These are phyloP conservation scores for Calyptommatus sinebrachiatus DNA, from an alignment of 2,113 vertebrate genomes.

Conservation along the genomic window DNA sequence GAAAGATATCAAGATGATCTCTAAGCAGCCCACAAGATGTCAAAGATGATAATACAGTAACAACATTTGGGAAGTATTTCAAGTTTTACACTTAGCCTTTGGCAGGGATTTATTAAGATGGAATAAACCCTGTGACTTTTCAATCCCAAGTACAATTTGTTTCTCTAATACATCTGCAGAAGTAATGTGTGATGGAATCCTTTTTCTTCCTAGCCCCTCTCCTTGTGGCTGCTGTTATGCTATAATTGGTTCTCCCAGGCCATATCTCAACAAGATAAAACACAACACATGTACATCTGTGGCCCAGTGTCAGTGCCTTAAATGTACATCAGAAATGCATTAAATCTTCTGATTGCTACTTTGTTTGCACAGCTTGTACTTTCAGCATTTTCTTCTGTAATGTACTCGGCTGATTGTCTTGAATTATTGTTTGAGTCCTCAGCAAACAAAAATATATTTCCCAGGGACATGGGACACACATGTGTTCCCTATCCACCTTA, in stretches of 20 bases:
- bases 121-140: constrained; percentile 98
- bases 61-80: constrained; percentile 86
- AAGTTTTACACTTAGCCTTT: constrained; percentile 91
- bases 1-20: constrained; percentile 61
- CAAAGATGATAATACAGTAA: constrained; percentile 93
- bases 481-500: constrained; percentile 48
- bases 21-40: constrained; percentile 78
- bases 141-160: constrained; percentile 99
- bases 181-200: constrained; percentile 94
- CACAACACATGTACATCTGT: constrained; percentile 98
- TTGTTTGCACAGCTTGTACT: constrained; percentile 88
- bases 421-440: constrained; percentile 81
- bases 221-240: constrained; percentile 83
- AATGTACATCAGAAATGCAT: constrained; percentile 99
- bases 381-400: constrained; percentile 83
- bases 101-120: constrained; percentile 97
- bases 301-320: constrained; percentile 93
- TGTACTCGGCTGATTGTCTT: constrained; percentile 83
- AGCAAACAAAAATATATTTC: constrained; percentile 74
- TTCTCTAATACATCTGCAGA: constrained; percentile 94
- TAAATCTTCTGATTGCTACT: constrained; percentile 94
- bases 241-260: constrained; percentile 94
- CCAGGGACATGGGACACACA: constrained; percentile 69
- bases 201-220: constrained; percentile 79
- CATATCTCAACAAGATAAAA: constrained; percentile 97